Percentiles rank a stretch among this genome's conserved stretches.
phyloP scores from a whole-genome alignment of 2,797 vertebrate genomes.

The Eulemur mongoz region DNA sequence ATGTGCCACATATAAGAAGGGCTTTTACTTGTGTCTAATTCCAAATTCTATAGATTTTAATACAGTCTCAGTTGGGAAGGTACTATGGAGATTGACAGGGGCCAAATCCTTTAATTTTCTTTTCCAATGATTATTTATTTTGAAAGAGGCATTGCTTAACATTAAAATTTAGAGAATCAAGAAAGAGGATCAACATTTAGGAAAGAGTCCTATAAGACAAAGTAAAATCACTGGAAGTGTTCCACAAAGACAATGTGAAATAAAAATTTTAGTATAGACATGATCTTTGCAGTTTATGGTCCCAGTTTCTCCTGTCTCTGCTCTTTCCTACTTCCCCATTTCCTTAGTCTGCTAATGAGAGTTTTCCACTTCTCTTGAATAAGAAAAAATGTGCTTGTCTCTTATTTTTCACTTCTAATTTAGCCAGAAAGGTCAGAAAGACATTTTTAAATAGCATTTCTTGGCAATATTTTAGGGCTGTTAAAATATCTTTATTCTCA shows the following conservation, averaged over 20 bases:
- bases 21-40: background rate
- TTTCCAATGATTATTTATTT: background rate
- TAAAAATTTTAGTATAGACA: background rate
- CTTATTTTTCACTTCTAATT: constrained; percentile 71
- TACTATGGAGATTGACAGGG: background rate
- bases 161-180: constrained; percentile 1
- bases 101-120: background rate
- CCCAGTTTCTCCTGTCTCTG: background rate
- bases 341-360: constrained; percentile 28
- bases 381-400: constrained; percentile 49
- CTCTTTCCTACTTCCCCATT: constrained; percentile 35
- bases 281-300: background rate
- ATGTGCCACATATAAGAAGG: background rate
- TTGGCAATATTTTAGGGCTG: constrained; percentile 55
- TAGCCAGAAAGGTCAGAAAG: constrained; percentile 69
- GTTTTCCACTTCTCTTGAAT: constrained; percentile 49
- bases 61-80: background rate
- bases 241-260: background rate
- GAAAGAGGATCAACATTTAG: background rate
- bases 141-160: background rate
- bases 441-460: constrained; percentile 56
- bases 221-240: background rate
- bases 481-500: constrained; percentile 60
- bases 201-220: background rate
- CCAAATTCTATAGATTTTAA: background rate